These are phyloP conservation scores for Plecotus auritus DNA, from an alignment of 2,113 vertebrate species.

Conservation along the genomic window DNA sequence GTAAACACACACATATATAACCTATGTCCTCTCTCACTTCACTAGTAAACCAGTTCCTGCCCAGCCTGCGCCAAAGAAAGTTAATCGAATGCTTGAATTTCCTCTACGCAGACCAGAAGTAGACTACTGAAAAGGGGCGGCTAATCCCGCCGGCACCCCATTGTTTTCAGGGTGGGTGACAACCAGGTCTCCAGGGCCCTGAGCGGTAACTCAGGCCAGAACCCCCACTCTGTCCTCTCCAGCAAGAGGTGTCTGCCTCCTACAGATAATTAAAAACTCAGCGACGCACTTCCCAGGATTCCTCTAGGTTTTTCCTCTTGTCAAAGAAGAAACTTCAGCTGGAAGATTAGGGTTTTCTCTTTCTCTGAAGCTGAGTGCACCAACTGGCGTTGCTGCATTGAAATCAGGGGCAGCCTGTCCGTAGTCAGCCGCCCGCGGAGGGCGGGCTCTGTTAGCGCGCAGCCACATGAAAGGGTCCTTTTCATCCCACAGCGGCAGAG, in stretches of 20 bases:
- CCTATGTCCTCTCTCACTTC: neutral
- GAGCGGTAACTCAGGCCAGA: neutral
- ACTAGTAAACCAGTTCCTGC: neutral
- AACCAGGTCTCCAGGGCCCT: no score
- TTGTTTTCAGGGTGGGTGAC: neutral
- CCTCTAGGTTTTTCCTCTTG: constrained; percentile 60
- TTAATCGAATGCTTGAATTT: neutral
- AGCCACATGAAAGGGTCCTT: constrained; percentile 87
- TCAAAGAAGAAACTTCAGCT: constrained; percentile 69
- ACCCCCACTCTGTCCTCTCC: neutral
- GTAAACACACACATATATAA: neutral
- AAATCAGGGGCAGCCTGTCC: constrained; percentile 79
- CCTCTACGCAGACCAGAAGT: neutral
- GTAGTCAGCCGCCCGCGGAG: no score
- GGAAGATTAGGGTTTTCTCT: constrained; percentile 72
- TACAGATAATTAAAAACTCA: constrained; percentile 44
- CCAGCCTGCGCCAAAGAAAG: neutral
- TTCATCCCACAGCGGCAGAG: constrained; percentile 87
- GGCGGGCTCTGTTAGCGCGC: constrained; percentile 82
- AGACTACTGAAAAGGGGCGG: neutral
- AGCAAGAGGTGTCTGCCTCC: neutral
- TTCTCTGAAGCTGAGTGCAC: constrained; percentile 74
- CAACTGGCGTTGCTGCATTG: constrained; percentile 81
- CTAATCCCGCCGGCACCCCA: neutral
- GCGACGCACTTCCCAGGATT: constrained; percentile 49